Evolutionary conservation across 2,797 vertebrate genomes (phyloP), one percentile per base, ranked within the genome.

Genomic region (Acrocephalus scirpaceus): DNA sequence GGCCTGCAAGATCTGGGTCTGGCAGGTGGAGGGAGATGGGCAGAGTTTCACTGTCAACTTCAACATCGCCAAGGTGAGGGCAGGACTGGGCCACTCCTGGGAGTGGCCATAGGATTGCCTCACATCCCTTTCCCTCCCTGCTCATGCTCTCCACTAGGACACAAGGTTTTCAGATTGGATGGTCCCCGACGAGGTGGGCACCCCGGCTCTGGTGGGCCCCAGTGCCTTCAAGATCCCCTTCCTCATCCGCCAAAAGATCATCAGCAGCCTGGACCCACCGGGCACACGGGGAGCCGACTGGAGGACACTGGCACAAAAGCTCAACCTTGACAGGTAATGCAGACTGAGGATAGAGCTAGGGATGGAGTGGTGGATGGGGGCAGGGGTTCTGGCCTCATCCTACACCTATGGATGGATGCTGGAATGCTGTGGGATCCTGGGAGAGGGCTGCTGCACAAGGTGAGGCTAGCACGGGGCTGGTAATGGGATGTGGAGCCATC

Each of bases 181-280:
- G 97, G 98, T 99, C 89, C 98, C 99, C 23, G 97, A 99, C 45
- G 99, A 99, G 98, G 99, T 97, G 95, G 99, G 98, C 54, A 98
- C 98, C 93, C 98, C 99, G 3, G 99, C 99, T 96, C 98, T 99
- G 96, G 99, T 99, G 72, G 99, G 99, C 70, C 99, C 99, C 98
- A 99, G 99, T 98, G 99, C 99, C 96, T 99, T 99, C 98, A 99
- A 99, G 98, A 99, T 99, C 97, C 99, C 99, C 64, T 99, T 99
- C 98, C 99, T 99, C 98, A 99, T 99, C 98, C 98, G 99, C 97
- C 99, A 99, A 98, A 99, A 99, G 98, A 99, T 99, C 98, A 99
- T 99, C 98, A 99, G 98, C 98, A 99, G 99, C 98, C 98, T 99
- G 97, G 99, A 99, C 70, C 98, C 99, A 0, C 99, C 99, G 2